phyloP scores from a whole-genome alignment of 2,113 vertebrate species.

The Campylomormyrus tamandua region DNA sequence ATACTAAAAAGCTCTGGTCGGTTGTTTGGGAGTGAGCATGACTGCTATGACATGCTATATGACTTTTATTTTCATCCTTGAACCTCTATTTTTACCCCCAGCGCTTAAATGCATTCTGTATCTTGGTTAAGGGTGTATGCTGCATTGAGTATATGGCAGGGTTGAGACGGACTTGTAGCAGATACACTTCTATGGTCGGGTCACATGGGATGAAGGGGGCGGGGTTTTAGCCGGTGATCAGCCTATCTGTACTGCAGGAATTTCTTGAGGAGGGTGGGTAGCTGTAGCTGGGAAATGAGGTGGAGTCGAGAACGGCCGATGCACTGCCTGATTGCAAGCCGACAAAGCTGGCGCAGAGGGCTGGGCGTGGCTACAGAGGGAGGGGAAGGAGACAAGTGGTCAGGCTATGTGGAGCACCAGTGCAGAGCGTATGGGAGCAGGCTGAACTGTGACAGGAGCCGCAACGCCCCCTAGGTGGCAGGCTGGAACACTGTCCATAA shows the following conservation, averaged over 20 bases:
- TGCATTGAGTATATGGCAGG: neutral
- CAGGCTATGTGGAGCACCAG: neutral
- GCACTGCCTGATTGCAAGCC: slow-evolving; percentile 67
- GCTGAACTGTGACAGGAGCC: neutral
- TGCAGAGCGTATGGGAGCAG: neutral
- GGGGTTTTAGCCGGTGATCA: neutral
- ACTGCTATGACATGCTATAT: neutral
- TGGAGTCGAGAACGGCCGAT: slow-evolving; percentile 67
- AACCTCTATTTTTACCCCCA: neutral
- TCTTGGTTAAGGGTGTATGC: neutral
- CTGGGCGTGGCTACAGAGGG: slow-evolving; percentile 60
- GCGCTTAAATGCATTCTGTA: neutral
- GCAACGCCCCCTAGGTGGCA: neutral
- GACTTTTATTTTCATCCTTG: neutral
- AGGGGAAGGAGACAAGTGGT: neutral
- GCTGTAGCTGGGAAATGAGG: slow-evolving; percentile 70
- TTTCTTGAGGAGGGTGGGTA: slow-evolving; percentile 71
- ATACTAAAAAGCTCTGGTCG: neutral
- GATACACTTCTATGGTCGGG: neutral
- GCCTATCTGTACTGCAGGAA: slow-evolving; percentile 76
- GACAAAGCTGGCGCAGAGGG: slow-evolving; percentile 72
- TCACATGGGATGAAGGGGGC: neutral
- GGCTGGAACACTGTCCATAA: neutral
- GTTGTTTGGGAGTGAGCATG: neutral
- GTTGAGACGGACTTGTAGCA: neutral